A percentile compares a stretch with the other conserved stretches of the same genome.
Evolutionary conservation across 2,888 invertebrate genomes (phyloP).

Genomic region (Sinhomidia bicolor): DNA sequence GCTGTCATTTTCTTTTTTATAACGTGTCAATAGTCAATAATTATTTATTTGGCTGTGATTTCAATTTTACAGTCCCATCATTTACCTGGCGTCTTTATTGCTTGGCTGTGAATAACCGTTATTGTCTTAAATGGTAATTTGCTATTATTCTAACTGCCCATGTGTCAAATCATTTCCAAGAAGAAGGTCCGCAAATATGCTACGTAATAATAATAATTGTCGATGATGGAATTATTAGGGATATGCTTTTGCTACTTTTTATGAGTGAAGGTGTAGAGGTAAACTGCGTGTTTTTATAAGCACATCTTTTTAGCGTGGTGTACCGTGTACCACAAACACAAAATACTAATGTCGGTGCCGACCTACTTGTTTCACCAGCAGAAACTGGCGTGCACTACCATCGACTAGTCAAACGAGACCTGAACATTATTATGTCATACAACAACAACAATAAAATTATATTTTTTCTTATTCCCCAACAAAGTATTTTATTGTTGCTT

Average conservation of each 20-base stretch:
- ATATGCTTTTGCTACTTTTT: background rate
- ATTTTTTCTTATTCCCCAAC: background rate
- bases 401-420: background rate
- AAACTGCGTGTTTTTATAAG: background rate
- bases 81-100: slow-evolving; percentile 6
- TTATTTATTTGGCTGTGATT: slow-evolving; percentile 38
- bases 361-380: slow-evolving; percentile 29
- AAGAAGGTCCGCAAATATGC: background rate
- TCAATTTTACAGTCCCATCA: background rate
- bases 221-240: no score
- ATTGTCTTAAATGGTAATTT: no score
- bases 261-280: background rate
- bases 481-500: slow-evolving; percentile 15
- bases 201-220: no score
- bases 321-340: background rate
- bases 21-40: slow-evolving; percentile 46
- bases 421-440: background rate
- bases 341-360: background rate
- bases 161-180: background rate
- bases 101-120: background rate
- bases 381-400: background rate
- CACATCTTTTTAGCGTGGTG: background rate
- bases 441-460: background rate
- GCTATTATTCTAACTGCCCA: background rate
- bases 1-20: background rate